Evolutionary conservation across 2,888 invertebrate species (phyloP).

Genomic region (Fabriciana adippe): DNA sequence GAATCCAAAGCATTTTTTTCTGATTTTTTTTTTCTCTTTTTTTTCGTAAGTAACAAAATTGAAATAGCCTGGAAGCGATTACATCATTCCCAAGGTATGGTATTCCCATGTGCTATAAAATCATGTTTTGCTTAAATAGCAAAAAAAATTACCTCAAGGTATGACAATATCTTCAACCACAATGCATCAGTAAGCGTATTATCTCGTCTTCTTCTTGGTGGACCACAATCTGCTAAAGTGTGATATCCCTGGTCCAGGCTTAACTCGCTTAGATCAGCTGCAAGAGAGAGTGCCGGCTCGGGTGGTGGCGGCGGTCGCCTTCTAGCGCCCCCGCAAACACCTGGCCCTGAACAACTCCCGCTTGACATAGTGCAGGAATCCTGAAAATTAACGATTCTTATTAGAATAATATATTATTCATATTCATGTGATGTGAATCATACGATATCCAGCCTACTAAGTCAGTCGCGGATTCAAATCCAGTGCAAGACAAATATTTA

Average conservation of each 20-base stretch:
- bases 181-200: slow-evolving; percentile 70
- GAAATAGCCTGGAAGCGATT: too few relatives aligned
- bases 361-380: slow-evolving; percentile 70
- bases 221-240: slow-evolving; percentile 87
- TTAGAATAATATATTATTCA: neutral
- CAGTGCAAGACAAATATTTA: too few relatives aligned
- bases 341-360: slow-evolving; percentile 71
- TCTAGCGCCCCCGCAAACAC: slow-evolving; percentile 70
- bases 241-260: slow-evolving; percentile 92
- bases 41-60: too few relatives aligned
- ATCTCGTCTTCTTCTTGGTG: slow-evolving; percentile 66
- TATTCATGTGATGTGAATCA: neutral
- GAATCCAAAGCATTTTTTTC: too few relatives aligned
- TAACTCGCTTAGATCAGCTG: slow-evolving; percentile 80
- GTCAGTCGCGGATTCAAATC: too few relatives aligned
- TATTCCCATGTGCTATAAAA: neutral
- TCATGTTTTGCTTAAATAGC: neutral
- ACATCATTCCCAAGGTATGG: neutral
- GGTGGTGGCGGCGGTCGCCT: slow-evolving; percentile 75
- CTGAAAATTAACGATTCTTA: slow-evolving; percentile 33
- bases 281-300: slow-evolving; percentile 70
- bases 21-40: too few relatives aligned
- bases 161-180: slow-evolving; percentile 70
- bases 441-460: too few relatives aligned
- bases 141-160: slow-evolving; percentile 59